Conservation (phyloP, 2,888 invertebrate species). For the Polietes domitor region DNA sequence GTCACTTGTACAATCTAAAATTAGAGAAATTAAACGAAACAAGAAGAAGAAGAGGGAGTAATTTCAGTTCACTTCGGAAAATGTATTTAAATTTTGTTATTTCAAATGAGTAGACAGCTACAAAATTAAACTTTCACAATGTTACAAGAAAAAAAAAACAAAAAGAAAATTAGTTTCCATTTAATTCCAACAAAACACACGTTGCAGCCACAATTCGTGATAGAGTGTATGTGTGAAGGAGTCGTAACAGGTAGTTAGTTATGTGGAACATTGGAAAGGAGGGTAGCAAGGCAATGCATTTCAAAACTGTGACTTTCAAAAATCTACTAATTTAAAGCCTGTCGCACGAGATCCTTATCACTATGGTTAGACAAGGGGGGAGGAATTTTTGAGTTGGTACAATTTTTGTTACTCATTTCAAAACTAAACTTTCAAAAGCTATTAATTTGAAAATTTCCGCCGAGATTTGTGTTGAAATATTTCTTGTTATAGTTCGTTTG, state of each 20-base stretch:
- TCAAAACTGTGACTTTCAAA: too few species aligned
- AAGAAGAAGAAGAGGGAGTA: constrained; percentile 38
- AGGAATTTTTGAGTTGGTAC: too few species aligned
- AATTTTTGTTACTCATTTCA: too few species aligned
- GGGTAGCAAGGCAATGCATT: background rate
- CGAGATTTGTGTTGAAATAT: too few species aligned
- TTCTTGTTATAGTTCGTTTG: too few species aligned
- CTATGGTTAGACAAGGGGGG: too few species aligned
- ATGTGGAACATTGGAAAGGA: background rate
- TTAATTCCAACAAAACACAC: constrained; percentile 16
- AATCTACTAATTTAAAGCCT: too few species aligned
- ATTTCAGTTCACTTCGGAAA: background rate
- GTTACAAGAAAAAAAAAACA: background rate
- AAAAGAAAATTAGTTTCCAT: constrained; percentile 27
- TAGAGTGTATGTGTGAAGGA: background rate
- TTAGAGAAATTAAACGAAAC: constrained; percentile 26
- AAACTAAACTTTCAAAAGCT: too few species aligned
- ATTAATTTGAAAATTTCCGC: too few species aligned
- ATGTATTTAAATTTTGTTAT: constrained; percentile 22
- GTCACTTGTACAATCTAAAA: constrained; percentile 91
- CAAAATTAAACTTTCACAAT: constrained; percentile 36
- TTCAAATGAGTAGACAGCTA: constrained; percentile 16
- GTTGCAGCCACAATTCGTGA: constrained; percentile 13
- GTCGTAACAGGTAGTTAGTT: background rate
- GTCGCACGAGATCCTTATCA: too few species aligned